Percentiles rank a stretch among this genome's conserved stretches.
Conservation (phyloP, 2,113 vertebrate genomes). For the Syngnathoides biaculeatus region DNA sequence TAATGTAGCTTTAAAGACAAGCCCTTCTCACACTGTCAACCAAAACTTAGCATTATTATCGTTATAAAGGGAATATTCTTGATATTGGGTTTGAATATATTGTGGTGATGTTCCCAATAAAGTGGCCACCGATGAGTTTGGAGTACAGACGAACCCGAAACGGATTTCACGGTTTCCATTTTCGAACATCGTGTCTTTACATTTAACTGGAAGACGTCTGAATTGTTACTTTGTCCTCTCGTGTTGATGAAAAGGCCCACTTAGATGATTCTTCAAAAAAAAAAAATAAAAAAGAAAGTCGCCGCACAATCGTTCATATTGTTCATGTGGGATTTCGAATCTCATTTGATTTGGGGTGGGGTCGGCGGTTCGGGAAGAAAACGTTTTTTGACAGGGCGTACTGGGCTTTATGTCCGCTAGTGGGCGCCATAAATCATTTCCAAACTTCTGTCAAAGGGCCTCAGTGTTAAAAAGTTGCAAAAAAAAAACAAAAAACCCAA, state of each 20-base stretch:
- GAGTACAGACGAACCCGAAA: neutral
- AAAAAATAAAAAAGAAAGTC: neutral
- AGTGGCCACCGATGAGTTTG: neutral
- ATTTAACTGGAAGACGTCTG: neutral
- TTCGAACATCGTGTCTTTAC: neutral
- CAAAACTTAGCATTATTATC: neutral
- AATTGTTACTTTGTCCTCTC: neutral
- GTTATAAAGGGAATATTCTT: neutral
- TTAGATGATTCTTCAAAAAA: accelerated
- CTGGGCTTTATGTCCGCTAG: neutral
- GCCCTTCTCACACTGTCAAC: neutral
- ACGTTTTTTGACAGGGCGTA: neutral
- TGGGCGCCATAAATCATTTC: neutral
- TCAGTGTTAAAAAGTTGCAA: neutral
- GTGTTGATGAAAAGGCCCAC: neutral
- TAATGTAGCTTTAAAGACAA: neutral
- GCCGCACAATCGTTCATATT: neutral
- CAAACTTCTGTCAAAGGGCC: neutral
- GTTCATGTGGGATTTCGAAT: neutral
- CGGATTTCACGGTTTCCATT: neutral
- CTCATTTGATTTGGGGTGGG: too few species aligned
- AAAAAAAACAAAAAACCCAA: neutral
- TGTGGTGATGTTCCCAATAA: neutral
- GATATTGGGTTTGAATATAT: neutral
- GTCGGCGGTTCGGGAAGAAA: too few species aligned